Conservation (phyloP, 2,113 vertebrate genomes). For the Antigone vipio region DNA sequence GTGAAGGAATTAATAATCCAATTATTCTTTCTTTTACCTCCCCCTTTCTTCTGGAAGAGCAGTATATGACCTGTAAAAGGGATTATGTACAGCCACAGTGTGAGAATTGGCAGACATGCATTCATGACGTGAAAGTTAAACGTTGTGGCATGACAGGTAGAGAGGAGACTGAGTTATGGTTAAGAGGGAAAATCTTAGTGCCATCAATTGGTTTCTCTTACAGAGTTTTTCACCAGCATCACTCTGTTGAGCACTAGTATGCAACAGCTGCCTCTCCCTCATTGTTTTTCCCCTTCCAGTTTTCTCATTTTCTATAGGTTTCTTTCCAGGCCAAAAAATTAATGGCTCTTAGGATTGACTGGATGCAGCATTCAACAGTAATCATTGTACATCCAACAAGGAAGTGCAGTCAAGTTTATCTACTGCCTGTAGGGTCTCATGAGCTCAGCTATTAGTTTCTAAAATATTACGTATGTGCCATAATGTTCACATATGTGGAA, state of each 20-base stretch:
- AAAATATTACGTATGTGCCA: neutral
- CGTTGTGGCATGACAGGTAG: neutral
- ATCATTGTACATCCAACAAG: neutral
- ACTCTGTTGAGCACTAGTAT: neutral
- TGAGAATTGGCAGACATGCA: neutral
- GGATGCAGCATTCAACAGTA: neutral
- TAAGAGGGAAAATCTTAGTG: neutral
- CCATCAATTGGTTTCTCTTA: neutral
- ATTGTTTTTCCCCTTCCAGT: neutral
- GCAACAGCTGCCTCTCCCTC: neutral
- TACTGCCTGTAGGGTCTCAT: neutral
- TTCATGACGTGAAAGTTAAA: neutral
- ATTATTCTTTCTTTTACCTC: neutral
- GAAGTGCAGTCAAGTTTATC: neutral
- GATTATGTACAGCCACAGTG: fast-evolving
- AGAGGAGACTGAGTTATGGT: neutral
- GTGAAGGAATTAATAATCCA: neutral
- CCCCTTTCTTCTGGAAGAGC: neutral
- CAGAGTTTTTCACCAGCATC: neutral
- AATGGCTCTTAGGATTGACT: neutral
- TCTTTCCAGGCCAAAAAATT: neutral
- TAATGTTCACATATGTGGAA: neutral
- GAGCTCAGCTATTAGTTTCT: constrained; percentile 4
- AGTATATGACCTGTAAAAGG: neutral
- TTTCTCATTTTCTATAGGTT: neutral